Evolutionary conservation across 1,140 invertebrate species (phyloP).

Genomic region (Ectropis grisescens): DNA sequence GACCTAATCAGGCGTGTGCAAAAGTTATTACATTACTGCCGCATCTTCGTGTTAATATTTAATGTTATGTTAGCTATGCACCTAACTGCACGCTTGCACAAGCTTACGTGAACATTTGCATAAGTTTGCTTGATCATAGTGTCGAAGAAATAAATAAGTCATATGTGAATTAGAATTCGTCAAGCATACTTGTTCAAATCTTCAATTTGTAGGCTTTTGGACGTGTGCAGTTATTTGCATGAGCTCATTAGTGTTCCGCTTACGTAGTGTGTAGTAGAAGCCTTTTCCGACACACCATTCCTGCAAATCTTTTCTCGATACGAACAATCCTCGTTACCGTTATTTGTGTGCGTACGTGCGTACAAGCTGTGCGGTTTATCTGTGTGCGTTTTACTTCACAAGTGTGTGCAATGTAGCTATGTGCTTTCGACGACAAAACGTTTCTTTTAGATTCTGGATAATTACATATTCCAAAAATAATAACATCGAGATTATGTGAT

Average conservation of each 20-base stretch:
- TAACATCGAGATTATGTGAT: conserved; percentile 27
- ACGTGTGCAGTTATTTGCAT: too few species aligned
- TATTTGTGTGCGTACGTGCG: conserved; percentile 59
- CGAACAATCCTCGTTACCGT: conserved; percentile 29
- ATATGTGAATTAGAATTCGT: too few species aligned
- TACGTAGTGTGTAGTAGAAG: conserved; percentile 26
- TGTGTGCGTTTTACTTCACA: conserved; percentile 50
- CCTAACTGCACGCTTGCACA: too few species aligned
- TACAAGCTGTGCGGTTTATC: conserved; percentile 64
- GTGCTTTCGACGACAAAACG: conserved; percentile 51
- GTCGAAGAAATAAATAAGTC: too few species aligned
- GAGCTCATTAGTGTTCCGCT: conserved; percentile 48
- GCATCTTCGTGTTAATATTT: conserved; percentile 41
- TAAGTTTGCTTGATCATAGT: too few species aligned
- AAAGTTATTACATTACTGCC: conserved; percentile 53
- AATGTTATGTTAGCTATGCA: too few species aligned
- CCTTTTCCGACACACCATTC: conserved; percentile 29
- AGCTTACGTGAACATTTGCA: too few species aligned
- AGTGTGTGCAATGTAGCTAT: conserved; percentile 55
- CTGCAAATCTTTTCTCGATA: conserved; percentile 20
- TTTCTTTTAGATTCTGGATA: conserved; percentile 35
- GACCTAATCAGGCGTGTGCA: conserved; percentile 44
- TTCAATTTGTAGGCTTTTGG: too few species aligned
- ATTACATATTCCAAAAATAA: conserved; percentile 22
- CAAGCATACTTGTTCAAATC: too few species aligned